phyloP scores from a whole-genome alignment of 2,888 invertebrate genomes.

The Oxyscelio sp. region DNA sequence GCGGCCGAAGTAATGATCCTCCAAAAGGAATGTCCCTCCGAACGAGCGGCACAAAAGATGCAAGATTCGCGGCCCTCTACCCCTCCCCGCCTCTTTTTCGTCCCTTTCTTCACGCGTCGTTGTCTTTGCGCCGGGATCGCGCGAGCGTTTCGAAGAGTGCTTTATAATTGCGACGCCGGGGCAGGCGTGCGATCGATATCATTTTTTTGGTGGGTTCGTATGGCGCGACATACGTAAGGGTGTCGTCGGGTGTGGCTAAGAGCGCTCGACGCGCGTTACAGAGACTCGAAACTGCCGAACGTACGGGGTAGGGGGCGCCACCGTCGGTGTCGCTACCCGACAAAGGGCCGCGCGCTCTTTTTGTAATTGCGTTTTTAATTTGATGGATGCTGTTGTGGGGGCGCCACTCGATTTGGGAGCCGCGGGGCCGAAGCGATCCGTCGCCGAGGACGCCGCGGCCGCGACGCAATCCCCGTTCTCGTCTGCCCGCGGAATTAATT shows the following conservation, averaged over 20 bases:
- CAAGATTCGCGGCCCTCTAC: constrained; percentile 40
- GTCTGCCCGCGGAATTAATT: constrained; percentile 77
- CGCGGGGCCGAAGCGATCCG: neutral
- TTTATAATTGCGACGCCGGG: constrained; percentile 85
- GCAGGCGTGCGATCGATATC: constrained; percentile 81
- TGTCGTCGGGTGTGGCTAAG: constrained; percentile 70
- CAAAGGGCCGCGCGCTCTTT: constrained; percentile 85
- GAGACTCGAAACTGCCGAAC: constrained; percentile 49
- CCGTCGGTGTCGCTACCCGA: constrained; percentile 80
- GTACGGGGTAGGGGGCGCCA: constrained; percentile 9
- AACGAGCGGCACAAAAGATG: constrained; percentile 55
- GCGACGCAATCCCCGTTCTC: constrained; percentile 25
- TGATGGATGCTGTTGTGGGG: constrained; percentile 86
- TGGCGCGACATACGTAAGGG: constrained; percentile 79
- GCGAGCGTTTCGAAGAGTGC: constrained; percentile 84
- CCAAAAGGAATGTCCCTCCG: constrained; percentile 55
- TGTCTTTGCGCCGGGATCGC: constrained; percentile 75
- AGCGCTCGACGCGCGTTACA: constrained; percentile 74
- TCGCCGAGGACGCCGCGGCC: constrained; percentile 19
- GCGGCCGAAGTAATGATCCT: constrained; percentile 57
- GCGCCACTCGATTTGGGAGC: constrained; percentile 70
- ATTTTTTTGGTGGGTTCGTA: constrained; percentile 81
- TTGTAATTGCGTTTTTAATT: constrained; percentile 88
- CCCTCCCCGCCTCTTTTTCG: constrained; percentile 8
- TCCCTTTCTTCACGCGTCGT: constrained; percentile 71